Percentiles rank a stretch among this genome's conserved stretches.
Conservation (phyloP, 92 coral and sea anemone species). For the Diadumene lineata region DNA sequence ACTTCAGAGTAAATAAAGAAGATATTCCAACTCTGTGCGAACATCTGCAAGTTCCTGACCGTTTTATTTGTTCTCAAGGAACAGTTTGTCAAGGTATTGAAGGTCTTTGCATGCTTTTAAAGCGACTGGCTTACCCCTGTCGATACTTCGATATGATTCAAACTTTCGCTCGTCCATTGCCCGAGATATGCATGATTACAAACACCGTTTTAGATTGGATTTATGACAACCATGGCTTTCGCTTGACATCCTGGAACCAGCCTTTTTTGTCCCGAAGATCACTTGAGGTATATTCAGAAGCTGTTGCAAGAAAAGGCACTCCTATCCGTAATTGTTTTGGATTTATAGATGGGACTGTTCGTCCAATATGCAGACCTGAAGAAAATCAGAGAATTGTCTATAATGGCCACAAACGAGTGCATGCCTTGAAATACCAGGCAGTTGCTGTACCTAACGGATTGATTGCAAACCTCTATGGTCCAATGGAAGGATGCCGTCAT, state of each 20-base stretch:
- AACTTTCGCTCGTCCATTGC: constrained; percentile 34
- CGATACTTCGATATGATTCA: constrained; percentile 33
- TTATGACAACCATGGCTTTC: constrained; percentile 27
- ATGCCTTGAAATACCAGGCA: constrained; percentile 49
- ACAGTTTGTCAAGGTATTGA: constrained; percentile 24
- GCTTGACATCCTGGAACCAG: constrained; percentile 40
- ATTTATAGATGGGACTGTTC: constrained; percentile 60
- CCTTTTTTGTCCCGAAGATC: constrained; percentile 24
- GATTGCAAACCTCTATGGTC: constrained; percentile 53
- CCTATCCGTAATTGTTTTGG: constrained; percentile 56
- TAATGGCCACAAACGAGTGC: constrained; percentile 60
- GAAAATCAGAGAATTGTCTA: constrained; percentile 49
- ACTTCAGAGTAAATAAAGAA: neutral
- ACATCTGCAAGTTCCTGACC: constrained; percentile 16
- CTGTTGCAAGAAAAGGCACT: constrained; percentile 35
- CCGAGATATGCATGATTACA: constrained; percentile 35
- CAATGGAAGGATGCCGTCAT: constrained; percentile 57
- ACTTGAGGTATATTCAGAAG: constrained; percentile 44
- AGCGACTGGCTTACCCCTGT: constrained; percentile 36
- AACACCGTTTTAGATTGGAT: constrained; percentile 41
- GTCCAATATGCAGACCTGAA: constrained; percentile 49
- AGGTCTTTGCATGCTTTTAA: constrained; percentile 21
- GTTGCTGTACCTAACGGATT: constrained; percentile 55
- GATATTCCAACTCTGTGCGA: neutral
- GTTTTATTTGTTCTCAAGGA: constrained; percentile 27